Base-by-base conservation (phyloP, 2,888 invertebrate genomes). In the Ichneumon xanthorius region DNA sequence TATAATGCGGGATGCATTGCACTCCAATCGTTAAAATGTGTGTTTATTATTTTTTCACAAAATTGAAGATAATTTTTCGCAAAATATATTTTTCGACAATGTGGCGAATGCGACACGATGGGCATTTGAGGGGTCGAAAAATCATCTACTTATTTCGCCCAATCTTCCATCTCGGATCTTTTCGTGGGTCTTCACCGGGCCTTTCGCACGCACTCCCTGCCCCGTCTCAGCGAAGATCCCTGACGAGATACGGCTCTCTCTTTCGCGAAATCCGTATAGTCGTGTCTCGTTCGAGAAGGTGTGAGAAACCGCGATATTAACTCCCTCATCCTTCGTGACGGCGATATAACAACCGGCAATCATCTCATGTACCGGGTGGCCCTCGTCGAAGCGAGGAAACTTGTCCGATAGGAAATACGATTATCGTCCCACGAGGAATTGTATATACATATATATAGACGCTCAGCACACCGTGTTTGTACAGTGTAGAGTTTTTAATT, bases 401-500 rank as follows among this genome's bases (percentile, higher is more conserved):
- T 76, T 76, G 45, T 48, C n/a, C 53, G 75, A 67, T 40, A 80
- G 48, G 19, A 77, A 82, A 61, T 33, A 45, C 58, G 68, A 70
- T 40, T 45, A 70, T 70, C 63, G 55, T 81, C 79, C 3, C n/a
- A 19, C 33, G 53, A 19, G 45, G 53, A 65, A 72, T 72, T 65
- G 40, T 78, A 48, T 37, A 11, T 33, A 33, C 6, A 33, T 33
- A 33, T 33, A 33, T 33, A 7, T 1, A 7, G 11, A 40, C 11
- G 11, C 40, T 0, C 45, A 48, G 45, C 16, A 48, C 45, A 14
- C 22, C 6, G 26, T 45, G 37, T 71, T 33, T 72, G n/a, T 19
- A 16, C 37, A 14, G 65, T 71, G 71, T 79, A 76, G 75, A 82
- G 55, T 77, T 85, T 85, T 85, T 85, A 85, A 85, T 85, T 85